These are phyloP conservation scores for Pseudolaguvia tuberculata DNA, from an alignment of 2,113 vertebrate species.

Conservation along the genomic window DNA sequence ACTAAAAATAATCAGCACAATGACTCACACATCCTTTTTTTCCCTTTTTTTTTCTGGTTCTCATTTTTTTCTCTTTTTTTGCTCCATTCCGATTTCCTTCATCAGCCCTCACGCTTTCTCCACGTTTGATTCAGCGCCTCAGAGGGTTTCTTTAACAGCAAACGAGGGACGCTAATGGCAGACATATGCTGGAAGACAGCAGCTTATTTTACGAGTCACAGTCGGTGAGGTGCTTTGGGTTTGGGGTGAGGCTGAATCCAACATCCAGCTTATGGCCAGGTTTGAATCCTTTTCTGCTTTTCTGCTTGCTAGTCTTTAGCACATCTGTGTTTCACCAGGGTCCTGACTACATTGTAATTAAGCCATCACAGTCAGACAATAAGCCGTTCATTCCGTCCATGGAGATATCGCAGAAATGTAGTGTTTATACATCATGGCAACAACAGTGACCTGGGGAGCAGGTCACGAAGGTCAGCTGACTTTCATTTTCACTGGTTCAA, in stretches of 20 bases:
- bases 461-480: slow-evolving; percentile 26
- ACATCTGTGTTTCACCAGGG: background rate
- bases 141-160: slow-evolving; percentile 37
- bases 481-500: background rate
- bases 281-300: slow-evolving; percentile 24
- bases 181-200: slow-evolving; percentile 40
- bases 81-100: background rate
- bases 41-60: background rate
- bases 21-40: background rate
- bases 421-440: slow-evolving; percentile 65
- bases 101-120: slow-evolving; percentile 28
- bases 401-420: slow-evolving; percentile 46
- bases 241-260: slow-evolving; percentile 14
- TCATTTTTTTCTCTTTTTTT: background rate
- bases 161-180: slow-evolving; percentile 35
- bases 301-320: background rate
- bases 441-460: slow-evolving; percentile 47
- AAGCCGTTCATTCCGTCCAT: slow-evolving; percentile 19
- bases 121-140: slow-evolving; percentile 39
- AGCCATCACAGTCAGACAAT: slow-evolving; percentile 27
- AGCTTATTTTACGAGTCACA: slow-evolving; percentile 34
- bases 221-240: slow-evolving; percentile 28
- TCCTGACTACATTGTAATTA: slow-evolving; percentile 38
- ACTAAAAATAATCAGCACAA: slow-evolving; percentile 10
- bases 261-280: slow-evolving; percentile 9